Evolutionary conservation across 2,888 invertebrate species (phyloP).

Genomic region (Ophion obscuratus): DNA sequence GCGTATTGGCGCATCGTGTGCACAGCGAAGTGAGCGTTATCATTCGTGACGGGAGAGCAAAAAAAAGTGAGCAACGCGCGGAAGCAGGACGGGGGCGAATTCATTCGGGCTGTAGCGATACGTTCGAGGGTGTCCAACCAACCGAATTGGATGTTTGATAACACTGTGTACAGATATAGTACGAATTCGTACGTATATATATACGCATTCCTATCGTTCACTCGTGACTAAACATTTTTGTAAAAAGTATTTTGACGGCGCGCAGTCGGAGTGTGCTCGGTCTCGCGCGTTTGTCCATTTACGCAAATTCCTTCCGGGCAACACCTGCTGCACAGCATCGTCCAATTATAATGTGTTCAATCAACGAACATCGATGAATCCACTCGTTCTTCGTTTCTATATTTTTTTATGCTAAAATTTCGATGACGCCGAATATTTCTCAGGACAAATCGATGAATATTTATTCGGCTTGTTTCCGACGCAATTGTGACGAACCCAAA

Average conservation of each 20-base stretch:
- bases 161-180: constrained; percentile 44
- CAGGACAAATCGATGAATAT: constrained; percentile 4
- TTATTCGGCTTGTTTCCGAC: neutral
- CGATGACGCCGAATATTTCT: neutral
- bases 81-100: constrained; percentile 18
- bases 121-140: constrained; percentile 40
- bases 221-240: constrained; percentile 66
- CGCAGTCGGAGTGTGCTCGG: constrained; percentile 1
- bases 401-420: too few relatives aligned
- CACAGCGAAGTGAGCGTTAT: constrained; percentile 31
- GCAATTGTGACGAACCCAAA: neutral
- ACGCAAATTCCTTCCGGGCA: constrained; percentile 21
- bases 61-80: neutral
- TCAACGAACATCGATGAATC: constrained; percentile 50
- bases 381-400: constrained; percentile 25
- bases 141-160: constrained; percentile 57
- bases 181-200: constrained; percentile 2
- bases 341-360: constrained; percentile 61
- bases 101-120: constrained; percentile 49
- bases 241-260: constrained; percentile 48
- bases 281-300: constrained; percentile 33
- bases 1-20: constrained; percentile 5
- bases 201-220: constrained; percentile 58
- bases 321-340: constrained; percentile 44
- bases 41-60: constrained; percentile 18